Evolutionary conservation across 2,797 vertebrate species (phyloP).

Genomic region (Caiman crocodilus): DNA sequence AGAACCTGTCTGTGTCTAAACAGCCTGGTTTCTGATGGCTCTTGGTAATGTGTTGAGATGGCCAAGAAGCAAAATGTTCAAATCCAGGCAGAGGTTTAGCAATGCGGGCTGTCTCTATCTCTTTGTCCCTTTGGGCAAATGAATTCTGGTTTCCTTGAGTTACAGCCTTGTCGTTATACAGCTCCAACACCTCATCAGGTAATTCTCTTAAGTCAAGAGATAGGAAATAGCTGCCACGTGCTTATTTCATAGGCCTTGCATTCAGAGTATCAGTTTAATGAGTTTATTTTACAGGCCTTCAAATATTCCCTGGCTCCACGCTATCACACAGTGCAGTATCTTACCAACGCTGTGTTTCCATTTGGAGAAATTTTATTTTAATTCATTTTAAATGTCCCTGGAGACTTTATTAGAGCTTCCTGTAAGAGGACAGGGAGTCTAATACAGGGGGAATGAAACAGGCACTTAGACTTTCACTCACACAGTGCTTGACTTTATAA

Average conservation of each 20-base stretch:
- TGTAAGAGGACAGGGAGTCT: constrained; percentile 55
- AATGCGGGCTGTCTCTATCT: accelerated
- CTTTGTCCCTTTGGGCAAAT: neutral
- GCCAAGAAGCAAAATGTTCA: neutral
- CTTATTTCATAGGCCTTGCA: constrained; percentile 23
- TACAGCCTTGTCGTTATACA: neutral
- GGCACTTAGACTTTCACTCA: constrained; percentile 37
- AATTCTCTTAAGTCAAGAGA: neutral
- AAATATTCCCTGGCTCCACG: constrained; percentile 52
- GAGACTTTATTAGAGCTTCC: constrained; percentile 60
- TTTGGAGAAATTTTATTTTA: constrained; percentile 36
- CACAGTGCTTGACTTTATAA: constrained; percentile 56
- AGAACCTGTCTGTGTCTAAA: neutral
- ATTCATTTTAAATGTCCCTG: constrained; percentile 56
- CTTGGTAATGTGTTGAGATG: neutral
- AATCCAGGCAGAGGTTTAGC: neutral
- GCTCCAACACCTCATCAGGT: neutral
- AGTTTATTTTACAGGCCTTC: constrained; percentile 42
- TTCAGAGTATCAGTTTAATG: constrained; percentile 33
- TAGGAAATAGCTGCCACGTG: neutral
- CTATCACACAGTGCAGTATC: constrained; percentile 36
- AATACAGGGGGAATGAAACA: constrained; percentile 16
- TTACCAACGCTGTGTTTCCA: constrained; percentile 33
- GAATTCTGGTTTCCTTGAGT: neutral
- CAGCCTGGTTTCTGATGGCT: neutral